phyloP scores from a whole-genome alignment of 2,797 vertebrate genomes.

The Denticeps clupeoides region DNA sequence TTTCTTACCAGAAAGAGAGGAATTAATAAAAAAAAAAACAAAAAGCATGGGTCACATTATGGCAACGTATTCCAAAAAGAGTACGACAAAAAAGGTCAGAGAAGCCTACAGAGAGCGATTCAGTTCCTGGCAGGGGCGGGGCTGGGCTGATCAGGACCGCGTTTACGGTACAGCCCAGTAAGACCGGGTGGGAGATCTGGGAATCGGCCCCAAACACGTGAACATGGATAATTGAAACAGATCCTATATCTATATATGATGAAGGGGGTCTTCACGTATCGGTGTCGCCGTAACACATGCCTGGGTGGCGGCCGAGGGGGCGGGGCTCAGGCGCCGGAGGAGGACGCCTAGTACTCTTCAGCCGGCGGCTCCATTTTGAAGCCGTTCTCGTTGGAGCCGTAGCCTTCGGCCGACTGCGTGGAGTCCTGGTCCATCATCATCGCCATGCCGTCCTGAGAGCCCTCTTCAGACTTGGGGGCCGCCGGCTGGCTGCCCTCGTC shows the following conservation, averaged over 20 bases:
- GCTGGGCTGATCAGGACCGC: too few species aligned
- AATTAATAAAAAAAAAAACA: constrained; percentile 14
- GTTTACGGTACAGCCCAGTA: too few species aligned
- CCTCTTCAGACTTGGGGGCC: constrained; percentile 47
- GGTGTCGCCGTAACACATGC: too few species aligned
- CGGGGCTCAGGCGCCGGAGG: too few species aligned
- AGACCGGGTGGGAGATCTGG: too few species aligned
- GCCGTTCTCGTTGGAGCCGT: constrained; percentile 68
- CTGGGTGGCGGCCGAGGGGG: too few species aligned
- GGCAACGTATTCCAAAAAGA: constrained; percentile 4
- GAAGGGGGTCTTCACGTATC: too few species aligned
- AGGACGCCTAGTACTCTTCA: constrained; percentile 66
- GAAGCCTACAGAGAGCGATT: background rate
- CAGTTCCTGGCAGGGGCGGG: too few species aligned
- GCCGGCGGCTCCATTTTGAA: constrained; percentile 68
- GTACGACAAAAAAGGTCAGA: background rate
- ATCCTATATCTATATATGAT: too few species aligned
- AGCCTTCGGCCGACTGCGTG: constrained; percentile 67
- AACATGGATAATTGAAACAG: too few species aligned
- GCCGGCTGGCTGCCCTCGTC: constrained; percentile 42
- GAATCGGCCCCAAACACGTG: too few species aligned
- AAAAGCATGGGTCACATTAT: constrained; percentile 14
- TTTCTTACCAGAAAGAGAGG: background rate
- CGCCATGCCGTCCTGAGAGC: constrained; percentile 65
- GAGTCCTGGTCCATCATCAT: constrained; percentile 70